Evolutionary conservation across 2,797 vertebrate genomes (phyloP).

Genomic region (Gambelia wislizenii): DNA sequence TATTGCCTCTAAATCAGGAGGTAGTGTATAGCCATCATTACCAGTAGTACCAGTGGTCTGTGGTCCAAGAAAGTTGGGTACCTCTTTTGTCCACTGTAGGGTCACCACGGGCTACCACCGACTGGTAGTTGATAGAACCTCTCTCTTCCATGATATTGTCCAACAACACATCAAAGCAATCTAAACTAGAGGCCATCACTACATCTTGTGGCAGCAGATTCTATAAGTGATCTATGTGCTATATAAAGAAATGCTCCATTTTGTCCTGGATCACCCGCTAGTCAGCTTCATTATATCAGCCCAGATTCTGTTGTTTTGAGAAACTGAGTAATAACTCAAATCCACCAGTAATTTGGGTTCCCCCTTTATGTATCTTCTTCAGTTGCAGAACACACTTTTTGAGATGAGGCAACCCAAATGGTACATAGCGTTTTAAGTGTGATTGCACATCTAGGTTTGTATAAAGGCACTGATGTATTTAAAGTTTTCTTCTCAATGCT

Average conservation of each 20-base stretch:
- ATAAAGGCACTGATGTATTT: neutral
- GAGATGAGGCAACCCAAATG: no score
- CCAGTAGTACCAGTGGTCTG: neutral
- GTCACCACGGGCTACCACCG: no score
- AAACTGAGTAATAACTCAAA: neutral
- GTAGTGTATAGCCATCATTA: neutral
- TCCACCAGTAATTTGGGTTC: neutral
- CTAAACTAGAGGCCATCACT: neutral
- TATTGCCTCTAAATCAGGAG: neutral
- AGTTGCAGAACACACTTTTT: neutral
- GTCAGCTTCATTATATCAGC: neutral
- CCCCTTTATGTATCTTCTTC: neutral
- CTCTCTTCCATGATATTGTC: neutral
- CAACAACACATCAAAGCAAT: neutral
- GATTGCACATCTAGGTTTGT: neutral
- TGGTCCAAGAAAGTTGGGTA: no score
- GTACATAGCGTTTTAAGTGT: neutral
- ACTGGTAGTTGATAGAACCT: neutral
- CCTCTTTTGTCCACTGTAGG: no score
- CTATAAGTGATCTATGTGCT: neutral
- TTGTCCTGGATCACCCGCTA: neutral
- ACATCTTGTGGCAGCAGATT: neutral
- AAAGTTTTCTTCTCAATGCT: neutral
- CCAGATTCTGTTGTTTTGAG: neutral
- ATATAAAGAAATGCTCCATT: neutral